Conservation (phyloP, 2,113 vertebrate species). For the Nyctibius bracteatus region DNA sequence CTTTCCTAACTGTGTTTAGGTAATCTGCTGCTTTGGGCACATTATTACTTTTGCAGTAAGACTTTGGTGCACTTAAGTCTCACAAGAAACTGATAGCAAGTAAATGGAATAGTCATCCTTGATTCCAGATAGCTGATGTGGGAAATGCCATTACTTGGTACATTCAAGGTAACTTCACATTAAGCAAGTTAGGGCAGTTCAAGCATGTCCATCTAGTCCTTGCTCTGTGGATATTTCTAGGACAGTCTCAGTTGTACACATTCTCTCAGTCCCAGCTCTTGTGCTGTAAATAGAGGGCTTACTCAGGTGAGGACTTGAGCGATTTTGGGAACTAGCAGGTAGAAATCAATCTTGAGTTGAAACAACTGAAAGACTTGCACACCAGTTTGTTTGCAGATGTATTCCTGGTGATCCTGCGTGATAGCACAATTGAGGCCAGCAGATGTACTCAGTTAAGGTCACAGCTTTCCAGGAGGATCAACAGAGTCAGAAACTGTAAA, state of each 20-base stretch:
- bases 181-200: neutral
- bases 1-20: neutral
- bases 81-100: neutral
- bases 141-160: neutral
- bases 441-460: neutral
- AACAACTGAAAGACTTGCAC: neutral
- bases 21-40: neutral
- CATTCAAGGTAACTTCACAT: neutral
- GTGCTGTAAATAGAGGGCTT: neutral
- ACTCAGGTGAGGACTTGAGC: neutral
- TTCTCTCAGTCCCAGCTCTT: neutral
- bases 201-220: neutral
- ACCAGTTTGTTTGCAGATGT: fast-evolving
- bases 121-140: neutral
- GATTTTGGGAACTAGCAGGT: neutral
- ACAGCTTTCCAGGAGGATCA: neutral
- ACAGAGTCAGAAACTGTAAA: neutral
- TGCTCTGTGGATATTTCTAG: neutral
- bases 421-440: neutral
- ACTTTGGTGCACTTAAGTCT: neutral
- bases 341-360: neutral
- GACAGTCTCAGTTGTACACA: fast-evolving
- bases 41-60: neutral
- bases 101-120: neutral
- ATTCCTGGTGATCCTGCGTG: neutral